Evolutionary conservation across 2,113 vertebrate genomes (phyloP).

Genomic region (Polypterus senegalus): DNA sequence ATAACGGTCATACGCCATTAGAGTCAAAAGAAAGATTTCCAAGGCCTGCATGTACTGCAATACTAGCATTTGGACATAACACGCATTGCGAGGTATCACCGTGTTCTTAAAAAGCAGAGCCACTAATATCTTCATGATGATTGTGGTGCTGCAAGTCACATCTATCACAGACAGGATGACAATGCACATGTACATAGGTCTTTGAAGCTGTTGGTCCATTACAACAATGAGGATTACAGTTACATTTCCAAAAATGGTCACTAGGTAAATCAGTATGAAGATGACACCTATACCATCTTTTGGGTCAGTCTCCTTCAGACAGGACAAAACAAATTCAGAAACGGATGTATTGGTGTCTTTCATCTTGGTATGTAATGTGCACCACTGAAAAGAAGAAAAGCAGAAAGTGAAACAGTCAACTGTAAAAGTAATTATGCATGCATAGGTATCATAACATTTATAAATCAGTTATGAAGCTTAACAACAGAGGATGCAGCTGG

Average conservation of each 20-base stretch:
- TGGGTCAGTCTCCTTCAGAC: no score
- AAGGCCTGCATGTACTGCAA: slow-evolving; percentile 4
- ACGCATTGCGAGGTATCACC: slow-evolving; percentile 5
- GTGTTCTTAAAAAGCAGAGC: background rate
- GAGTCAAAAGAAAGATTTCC: slow-evolving; percentile 10
- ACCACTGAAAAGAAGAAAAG: no score
- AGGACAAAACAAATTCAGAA: no score
- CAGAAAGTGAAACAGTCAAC: no score
- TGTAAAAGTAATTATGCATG: no score
- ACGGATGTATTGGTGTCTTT: no score
- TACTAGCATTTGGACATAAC: slow-evolving; percentile 11
- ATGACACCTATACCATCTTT: background rate
- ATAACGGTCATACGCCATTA: slow-evolving; percentile 17
- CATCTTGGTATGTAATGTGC: no score
- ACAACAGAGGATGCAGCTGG: no score
- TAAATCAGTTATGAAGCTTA: no score
- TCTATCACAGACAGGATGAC: slow-evolving; percentile 15
- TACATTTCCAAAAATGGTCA: slow-evolving; percentile 9
- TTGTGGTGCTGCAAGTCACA: slow-evolving; percentile 10
- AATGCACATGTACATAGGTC: slow-evolving; percentile 15
- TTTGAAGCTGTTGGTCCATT: slow-evolving; percentile 4
- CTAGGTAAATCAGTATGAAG: slow-evolving; percentile 8
- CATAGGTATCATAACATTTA: no score
- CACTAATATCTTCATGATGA: slow-evolving; percentile 10
- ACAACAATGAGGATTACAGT: slow-evolving; percentile 2